Conservation (phyloP, 2,888 invertebrate genomes). For the Tupiocoris notatus region DNA sequence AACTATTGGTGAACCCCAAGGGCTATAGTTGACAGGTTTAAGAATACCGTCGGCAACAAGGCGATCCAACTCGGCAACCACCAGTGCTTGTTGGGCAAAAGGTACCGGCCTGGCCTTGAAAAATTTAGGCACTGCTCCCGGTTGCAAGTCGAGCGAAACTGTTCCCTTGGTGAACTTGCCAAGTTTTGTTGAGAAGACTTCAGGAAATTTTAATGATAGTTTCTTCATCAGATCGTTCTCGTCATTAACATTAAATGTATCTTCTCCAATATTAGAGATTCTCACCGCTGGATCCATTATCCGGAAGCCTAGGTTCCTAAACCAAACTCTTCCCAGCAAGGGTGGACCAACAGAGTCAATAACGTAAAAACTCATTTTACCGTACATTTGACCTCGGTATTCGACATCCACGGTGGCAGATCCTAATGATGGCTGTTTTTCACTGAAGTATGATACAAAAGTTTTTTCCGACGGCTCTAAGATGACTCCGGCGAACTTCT, state of each 20-base stretch:
- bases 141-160: conserved; percentile 4
- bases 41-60: conserved; percentile 4
- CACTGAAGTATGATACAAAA: background rate
- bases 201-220: too few relatives aligned
- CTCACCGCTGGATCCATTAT: too few relatives aligned
- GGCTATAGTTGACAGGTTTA: conserved; percentile 19
- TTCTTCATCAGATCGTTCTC: too few relatives aligned
- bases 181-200: conserved; percentile 10
- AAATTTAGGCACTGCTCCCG: conserved; percentile 17
- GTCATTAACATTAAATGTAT: too few relatives aligned
- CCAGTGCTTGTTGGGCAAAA: conserved; percentile 10
- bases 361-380: too few relatives aligned
- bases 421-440: background rate
- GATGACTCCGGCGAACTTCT: background rate
- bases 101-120: conserved; percentile 23
- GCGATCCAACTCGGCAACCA: conserved; percentile 9
- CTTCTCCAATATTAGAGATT: too few relatives aligned
- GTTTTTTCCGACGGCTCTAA: background rate
- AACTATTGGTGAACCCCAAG: conserved; percentile 28
- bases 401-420: background rate
- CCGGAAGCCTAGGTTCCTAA: too few relatives aligned
- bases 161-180: conserved; percentile 19
- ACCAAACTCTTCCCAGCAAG: too few relatives aligned
- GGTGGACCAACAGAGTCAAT: too few relatives aligned
- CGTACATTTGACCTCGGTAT: background rate